Evolutionary conservation across 2,888 invertebrate species (phyloP).

Genomic region (Macrophya annulata): DNA sequence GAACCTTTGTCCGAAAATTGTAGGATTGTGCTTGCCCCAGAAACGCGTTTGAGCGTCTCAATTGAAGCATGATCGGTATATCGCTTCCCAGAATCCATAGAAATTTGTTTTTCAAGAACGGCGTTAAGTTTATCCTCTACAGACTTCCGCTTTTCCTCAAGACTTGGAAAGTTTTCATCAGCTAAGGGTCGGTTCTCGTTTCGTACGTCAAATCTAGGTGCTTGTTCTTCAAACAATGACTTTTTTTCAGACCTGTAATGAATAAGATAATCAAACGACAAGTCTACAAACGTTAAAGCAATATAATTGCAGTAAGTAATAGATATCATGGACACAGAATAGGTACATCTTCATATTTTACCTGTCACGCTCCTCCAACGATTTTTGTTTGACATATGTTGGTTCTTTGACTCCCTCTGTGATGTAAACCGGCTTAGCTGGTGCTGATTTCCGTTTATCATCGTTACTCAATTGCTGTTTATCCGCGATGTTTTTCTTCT

Average conservation of each 20-base stretch:
- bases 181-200: conserved; percentile 39
- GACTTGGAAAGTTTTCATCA: conserved; percentile 64
- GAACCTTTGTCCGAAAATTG: conserved; percentile 65
- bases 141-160: conserved; percentile 76
- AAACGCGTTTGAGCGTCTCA: conserved; percentile 58
- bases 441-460: conserved; percentile 76
- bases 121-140: conserved; percentile 77
- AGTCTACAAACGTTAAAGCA: conserved; percentile 6
- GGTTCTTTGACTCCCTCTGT: conserved; percentile 72
- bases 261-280: conserved; percentile 20
- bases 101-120: conserved; percentile 75
- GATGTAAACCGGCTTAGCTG: conserved; percentile 69
- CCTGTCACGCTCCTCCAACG: conserved; percentile 73
- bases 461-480: conserved; percentile 68
- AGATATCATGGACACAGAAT: neutral
- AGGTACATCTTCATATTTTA: conserved; percentile 58
- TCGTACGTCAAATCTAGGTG: conserved; percentile 57
- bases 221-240: conserved; percentile 61
- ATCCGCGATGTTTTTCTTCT: conserved; percentile 60
- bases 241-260: conserved; percentile 59
- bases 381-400: conserved; percentile 70
- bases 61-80: conserved; percentile 65
- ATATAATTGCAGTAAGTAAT: neutral
- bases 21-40: conserved; percentile 60
- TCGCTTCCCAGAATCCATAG: conserved; percentile 70